These are phyloP conservation scores for Apamea sordens DNA, from an alignment of 2,888 invertebrate genomes.

Conservation along the genomic window DNA sequence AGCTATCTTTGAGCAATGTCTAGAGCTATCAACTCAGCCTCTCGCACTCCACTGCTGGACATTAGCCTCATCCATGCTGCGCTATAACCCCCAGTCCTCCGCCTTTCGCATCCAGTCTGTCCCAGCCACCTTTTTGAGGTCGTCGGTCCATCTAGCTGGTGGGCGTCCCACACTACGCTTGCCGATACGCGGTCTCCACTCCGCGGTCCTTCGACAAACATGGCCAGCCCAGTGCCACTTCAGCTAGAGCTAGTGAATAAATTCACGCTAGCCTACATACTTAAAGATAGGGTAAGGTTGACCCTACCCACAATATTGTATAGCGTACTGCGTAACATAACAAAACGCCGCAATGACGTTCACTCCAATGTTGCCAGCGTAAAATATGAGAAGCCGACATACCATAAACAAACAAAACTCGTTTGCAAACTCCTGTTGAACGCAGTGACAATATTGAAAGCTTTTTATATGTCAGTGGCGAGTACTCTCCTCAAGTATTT, in stretches of 20 bases:
- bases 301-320: not conserved
- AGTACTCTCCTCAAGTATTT: slow-evolving; percentile 58
- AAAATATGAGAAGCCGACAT: slow-evolving; percentile 37
- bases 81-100: not conserved
- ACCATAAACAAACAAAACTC: slow-evolving; percentile 53
- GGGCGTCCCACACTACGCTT: not conserved
- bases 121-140: not conserved
- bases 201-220: not conserved
- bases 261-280: not conserved
- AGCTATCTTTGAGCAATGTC: not conserved
- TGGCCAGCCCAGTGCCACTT: not conserved
- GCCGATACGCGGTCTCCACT: not conserved
- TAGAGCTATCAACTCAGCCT: not conserved
- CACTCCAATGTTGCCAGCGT: slow-evolving; percentile 30
- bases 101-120: not conserved
- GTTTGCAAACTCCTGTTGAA: slow-evolving; percentile 50
- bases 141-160: not conserved
- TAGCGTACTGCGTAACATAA: not conserved
- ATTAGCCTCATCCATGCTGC: not conserved
- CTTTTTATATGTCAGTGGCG: slow-evolving; percentile 57
- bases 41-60: not conserved
- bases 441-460: slow-evolving; percentile 57
- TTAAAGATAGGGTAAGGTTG: not conserved
- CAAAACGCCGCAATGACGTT: slow-evolving; percentile 14
- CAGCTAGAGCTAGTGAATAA: not conserved